Base-by-base conservation (phyloP, 2,797 vertebrate species). In the Schizopygopsis malacanthus region DNA sequence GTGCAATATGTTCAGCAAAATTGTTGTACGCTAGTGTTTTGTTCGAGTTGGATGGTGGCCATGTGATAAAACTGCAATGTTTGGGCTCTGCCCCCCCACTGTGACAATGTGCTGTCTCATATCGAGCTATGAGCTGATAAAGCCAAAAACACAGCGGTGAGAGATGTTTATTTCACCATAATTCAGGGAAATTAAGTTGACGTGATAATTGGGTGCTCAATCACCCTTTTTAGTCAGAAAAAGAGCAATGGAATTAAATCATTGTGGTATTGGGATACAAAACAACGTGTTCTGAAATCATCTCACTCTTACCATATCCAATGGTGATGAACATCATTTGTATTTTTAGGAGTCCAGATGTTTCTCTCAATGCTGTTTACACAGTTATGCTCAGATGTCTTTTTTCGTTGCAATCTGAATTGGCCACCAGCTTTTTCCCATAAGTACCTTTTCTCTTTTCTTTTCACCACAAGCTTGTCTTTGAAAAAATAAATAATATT, bases 61-160 rank as follows among this genome's bases (percentile, higher is more conserved):
- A 72, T 77, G 75, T 89, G 83, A 87, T 79, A 83, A 82, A 83
- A 77, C 65, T 59, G 50, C 61, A 33, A 70, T 33, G 28, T 79
- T 79, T 84, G 72, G 45, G 33, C 47, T 45, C 72, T 75, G 47
- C 69, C 41, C 54, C 54, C 56, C 73, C 10, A 79, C 43, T 28
- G 50, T 76, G 47, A 84, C 37, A 63, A 28, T 43, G 80, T 47
- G 41, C 70, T 39, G 6, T 15, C 25, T 82, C 18, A 37, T 59
- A 39, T 72, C 50, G 28, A 85, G n/a, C 72, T 20, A 67, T 65
- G 56, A 45, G 6, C 39, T 47, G 25, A 81, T 61, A 10, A 80
- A 81, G 59, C 10, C 54, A 54, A 78, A 84, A 72, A n/a, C 61
- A 78, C 50, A 39, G 72, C 33, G 6, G 25, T 13, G 41, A 20